These are phyloP conservation scores for Saccostrea cuccullata DNA, from an alignment of 1,140 invertebrate species.

Conservation along the genomic window DNA sequence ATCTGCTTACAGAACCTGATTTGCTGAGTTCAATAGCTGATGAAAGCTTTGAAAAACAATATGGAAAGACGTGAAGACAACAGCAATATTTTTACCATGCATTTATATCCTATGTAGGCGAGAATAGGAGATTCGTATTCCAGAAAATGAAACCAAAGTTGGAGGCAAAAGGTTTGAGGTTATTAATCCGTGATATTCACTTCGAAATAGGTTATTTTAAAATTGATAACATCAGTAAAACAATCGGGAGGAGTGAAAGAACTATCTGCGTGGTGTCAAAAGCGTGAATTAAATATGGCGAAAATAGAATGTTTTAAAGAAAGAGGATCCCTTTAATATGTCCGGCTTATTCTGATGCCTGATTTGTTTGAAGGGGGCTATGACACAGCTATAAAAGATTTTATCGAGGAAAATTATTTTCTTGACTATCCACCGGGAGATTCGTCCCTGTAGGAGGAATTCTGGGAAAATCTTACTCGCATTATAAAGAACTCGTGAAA, in stretches of 20 bases:
- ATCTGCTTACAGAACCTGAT: neutral
- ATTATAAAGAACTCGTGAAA: neutral
- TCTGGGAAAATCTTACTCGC: neutral
- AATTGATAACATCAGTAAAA: neutral
- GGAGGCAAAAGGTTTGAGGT: neutral
- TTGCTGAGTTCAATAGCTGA: neutral
- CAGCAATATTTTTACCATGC: neutral
- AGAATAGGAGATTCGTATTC: neutral
- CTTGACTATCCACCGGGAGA: neutral
- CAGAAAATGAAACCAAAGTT: neutral
- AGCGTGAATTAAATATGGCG: neutral
- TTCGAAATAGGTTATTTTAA: neutral
- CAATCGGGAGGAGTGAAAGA: neutral
- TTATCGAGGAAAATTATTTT: neutral
- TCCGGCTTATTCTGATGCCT: neutral
- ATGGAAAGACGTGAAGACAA: neutral
- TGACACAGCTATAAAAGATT: neutral
- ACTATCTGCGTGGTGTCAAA: neutral
- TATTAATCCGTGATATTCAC: neutral
- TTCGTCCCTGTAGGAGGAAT: neutral
- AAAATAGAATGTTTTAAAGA: neutral
- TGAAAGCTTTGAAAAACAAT: neutral
- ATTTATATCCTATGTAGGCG: neutral
- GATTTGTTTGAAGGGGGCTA: neutral
- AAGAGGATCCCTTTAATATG: neutral